phyloP scores from a whole-genome alignment of 64 coral and sea anemone species.

The Pocillopora damicornis region DNA sequence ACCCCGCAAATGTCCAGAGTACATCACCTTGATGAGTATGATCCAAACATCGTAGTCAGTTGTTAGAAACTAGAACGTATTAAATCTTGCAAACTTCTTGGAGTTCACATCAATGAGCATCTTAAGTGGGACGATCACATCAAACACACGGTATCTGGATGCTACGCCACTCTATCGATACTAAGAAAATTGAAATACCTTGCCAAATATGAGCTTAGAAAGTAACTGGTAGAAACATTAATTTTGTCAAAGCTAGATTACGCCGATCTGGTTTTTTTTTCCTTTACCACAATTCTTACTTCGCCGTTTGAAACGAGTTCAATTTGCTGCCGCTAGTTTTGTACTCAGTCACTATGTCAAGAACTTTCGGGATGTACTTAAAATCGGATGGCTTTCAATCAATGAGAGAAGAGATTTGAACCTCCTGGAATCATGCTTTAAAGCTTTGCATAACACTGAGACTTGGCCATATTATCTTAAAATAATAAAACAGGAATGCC shows the following conservation, averaged over 20 bases:
- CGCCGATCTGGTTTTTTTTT: too few species aligned
- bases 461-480: conserved; percentile 42
- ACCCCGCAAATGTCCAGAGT: not conserved
- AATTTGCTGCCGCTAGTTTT: conserved; percentile 38
- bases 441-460: conserved; percentile 33
- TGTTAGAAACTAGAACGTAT: conserved; percentile 36
- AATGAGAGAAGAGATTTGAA: conserved; percentile 20
- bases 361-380: conserved; percentile 47
- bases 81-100: conserved; percentile 29
- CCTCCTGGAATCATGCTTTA: conserved; percentile 33
- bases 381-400: conserved; percentile 31
- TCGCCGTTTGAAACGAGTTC: conserved; percentile 18
- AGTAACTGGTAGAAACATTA: conserved; percentile 41
- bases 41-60: conserved; percentile 11
- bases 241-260: conserved; percentile 7
- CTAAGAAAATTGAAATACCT: conserved; percentile 50
- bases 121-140: conserved; percentile 40
- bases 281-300: conserved; percentile 35
- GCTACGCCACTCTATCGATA: conserved; percentile 19
- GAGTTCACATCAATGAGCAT: conserved; percentile 39
- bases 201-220: conserved; percentile 39
- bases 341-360: conserved; percentile 35
- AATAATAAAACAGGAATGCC: conserved; percentile 40
- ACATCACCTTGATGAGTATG: conserved; percentile 13
- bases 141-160: conserved; percentile 18